Evolutionary conservation across 2,113 vertebrate genomes (phyloP), one percentile per base, ranked within the genome.

Genomic region (Coturnix japonica): DNA sequence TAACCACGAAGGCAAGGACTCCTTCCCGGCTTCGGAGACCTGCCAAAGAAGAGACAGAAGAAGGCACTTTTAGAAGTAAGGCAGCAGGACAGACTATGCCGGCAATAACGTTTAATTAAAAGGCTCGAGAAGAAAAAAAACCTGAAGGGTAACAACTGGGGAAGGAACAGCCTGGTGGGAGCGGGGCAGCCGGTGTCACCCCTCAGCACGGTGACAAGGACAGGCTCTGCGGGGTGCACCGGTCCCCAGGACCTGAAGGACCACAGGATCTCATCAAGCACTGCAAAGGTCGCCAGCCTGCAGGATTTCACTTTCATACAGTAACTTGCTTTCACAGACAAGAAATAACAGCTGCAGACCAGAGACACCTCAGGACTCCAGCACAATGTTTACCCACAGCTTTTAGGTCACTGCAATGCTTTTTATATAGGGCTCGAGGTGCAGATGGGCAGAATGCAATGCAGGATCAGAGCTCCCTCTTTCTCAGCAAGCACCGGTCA

Each of bases 21-120:
- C 98, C 96, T 98, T 99, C 87, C 98, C 99, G 63, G 98, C 97
- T 22, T 99, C 98, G 0, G 98, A 98, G 25, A 99, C 97, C 99
- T 99, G 87, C 17, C 84, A 63, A 92, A 70, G 13, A 80, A 89
- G 46, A 93, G 59, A 65, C 21, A 90, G 53, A 83, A 74, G 81
- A 30, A 85, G 28, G 84, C 69, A 35, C 41, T 49, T 69, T 85
- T 81, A 90, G 69, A 89, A 87, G 28, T 33, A 60, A 33, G 70
- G 53, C 53, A 74, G 61, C 63, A 71, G 21, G 41, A 76, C 15
- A 56, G 17, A 37, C 37, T 91, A 46, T 60, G 67, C 28, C 35
- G 43, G 13, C 44, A 79, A n/a, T 25, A 83, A 72, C 0, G 0
- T 28, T 87, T 80, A 19, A 46, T n/a, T 70, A 82, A 85, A 47